These are phyloP conservation scores for Ascaphus truei DNA, from an alignment of 2,113 vertebrate genomes.

Conservation along the genomic window DNA sequence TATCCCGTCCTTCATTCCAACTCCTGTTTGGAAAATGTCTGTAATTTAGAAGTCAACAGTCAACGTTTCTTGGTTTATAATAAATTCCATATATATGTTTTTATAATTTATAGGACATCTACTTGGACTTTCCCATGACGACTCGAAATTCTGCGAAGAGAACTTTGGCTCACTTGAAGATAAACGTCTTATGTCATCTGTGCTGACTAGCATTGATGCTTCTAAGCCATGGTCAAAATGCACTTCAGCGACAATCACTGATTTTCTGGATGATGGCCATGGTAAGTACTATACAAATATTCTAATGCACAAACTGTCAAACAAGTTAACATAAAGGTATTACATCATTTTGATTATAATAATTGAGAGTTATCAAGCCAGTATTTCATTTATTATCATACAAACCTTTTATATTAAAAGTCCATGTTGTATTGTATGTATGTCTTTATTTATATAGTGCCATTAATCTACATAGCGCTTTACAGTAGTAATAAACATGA, in stretches of 20 bases:
- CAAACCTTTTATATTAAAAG: not conserved
- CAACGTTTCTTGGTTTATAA: not conserved
- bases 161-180: constrained; percentile 89
- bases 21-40: constrained; percentile 3
- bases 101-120: constrained; percentile 74
- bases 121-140: constrained; percentile 92
- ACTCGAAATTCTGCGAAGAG: constrained; percentile 96
- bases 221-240: constrained; percentile 98
- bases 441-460: too few species aligned
- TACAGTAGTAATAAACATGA: too few species aligned
- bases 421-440: not conserved
- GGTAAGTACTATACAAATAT: constrained; percentile 64
- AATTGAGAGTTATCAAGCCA: constrained; percentile 16
- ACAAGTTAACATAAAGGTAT: too few species aligned
- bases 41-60: too few species aligned
- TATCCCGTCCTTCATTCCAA: too few species aligned
- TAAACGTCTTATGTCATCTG: constrained; percentile 97
- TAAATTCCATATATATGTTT: constrained; percentile 9
- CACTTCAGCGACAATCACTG: constrained; percentile 92
- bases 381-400: not conserved
- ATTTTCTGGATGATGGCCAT: constrained; percentile 94
- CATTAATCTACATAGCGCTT: too few species aligned
- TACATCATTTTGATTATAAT: constrained; percentile 7
- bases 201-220: constrained; percentile 91
- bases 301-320: constrained; percentile 1